These are phyloP conservation scores for Pocillopora grandis DNA, from an alignment of 92 coral and sea anemone genomes.

Conservation along the genomic window DNA sequence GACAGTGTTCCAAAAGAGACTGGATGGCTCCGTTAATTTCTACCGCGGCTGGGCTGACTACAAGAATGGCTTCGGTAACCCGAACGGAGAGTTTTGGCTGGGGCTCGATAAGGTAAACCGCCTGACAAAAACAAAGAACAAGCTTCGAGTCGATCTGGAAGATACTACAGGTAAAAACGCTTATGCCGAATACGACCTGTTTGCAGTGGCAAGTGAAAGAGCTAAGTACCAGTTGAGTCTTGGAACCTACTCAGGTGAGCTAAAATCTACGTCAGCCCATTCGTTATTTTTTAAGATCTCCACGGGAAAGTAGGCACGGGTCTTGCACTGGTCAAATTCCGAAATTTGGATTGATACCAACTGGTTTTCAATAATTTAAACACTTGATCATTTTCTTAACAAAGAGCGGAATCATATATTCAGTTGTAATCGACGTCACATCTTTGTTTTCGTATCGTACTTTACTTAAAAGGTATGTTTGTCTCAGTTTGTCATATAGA, in stretches of 20 bases:
- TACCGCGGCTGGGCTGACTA: conserved; percentile 70
- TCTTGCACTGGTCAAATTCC: too few relatives aligned
- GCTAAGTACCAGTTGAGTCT: conserved; percentile 46
- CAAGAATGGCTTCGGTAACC: conserved; percentile 46
- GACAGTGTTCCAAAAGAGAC: conserved; percentile 77
- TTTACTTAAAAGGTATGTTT: too few relatives aligned
- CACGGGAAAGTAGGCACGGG: too few relatives aligned
- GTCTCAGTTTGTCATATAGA: too few relatives aligned
- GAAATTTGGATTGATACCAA: too few relatives aligned
- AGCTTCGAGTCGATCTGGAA: conserved; percentile 52
- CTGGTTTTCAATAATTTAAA: too few relatives aligned
- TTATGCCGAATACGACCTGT: conserved; percentile 50
- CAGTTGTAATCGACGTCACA: too few relatives aligned
- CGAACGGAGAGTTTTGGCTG: conserved; percentile 50
- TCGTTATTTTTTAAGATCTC: too few relatives aligned
- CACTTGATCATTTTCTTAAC: too few relatives aligned
- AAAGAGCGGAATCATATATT: too few relatives aligned
- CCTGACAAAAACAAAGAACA: conserved; percentile 26
- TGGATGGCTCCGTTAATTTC: conserved; percentile 67
- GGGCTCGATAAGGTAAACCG: conserved; percentile 42
- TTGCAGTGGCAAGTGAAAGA: conserved; percentile 42
- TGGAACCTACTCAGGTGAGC: conserved; percentile 47
- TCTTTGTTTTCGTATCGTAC: too few relatives aligned
- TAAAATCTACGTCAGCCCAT: too few relatives aligned
- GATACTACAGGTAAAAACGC: conserved; percentile 49